Conservation (phyloP, 2,797 vertebrate species). For the Amphiprion clarkii region DNA sequence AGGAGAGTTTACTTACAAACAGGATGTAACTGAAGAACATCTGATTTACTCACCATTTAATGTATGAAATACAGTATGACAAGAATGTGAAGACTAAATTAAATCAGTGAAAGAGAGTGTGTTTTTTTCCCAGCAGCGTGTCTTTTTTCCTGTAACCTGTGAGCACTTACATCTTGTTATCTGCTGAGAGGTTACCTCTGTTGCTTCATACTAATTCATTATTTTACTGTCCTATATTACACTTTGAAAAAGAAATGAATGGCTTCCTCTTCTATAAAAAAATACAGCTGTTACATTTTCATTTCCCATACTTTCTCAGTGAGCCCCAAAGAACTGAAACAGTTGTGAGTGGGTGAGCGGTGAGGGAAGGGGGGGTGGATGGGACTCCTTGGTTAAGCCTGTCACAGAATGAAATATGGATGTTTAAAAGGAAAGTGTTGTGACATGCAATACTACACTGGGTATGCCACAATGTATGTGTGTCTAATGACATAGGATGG, state of each 20-base stretch:
- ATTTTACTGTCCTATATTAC: not conserved
- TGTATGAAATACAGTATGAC: conserved; percentile 28
- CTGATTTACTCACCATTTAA: conserved; percentile 37
- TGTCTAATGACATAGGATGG: conserved; percentile 71
- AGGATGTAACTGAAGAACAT: conserved; percentile 51
- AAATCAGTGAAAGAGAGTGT: not conserved
- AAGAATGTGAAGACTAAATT: conserved; percentile 13
- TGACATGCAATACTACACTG: conserved; percentile 67
- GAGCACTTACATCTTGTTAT: not conserved
- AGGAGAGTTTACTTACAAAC: conserved; percentile 46
- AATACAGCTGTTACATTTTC: conserved; percentile 24
- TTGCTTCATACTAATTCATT: not conserved
- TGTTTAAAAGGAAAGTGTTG: conserved; percentile 74
- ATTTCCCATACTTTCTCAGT: conserved; percentile 26
- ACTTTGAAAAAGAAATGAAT: not conserved
- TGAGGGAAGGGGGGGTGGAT: not conserved
- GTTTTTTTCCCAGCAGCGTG: not conserved
- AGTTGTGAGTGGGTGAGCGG: conserved; percentile 30
- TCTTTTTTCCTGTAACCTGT: not conserved
- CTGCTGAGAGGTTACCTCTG: not conserved
- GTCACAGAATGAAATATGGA: conserved; percentile 66
- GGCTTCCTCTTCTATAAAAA: not conserved
- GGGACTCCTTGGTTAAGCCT: conserved; percentile 62
- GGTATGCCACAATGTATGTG: conserved; percentile 53
- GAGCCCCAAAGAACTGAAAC: conserved; percentile 21